These are phyloP conservation scores for Rhagonycha fulva DNA, from an alignment of 2,888 invertebrate genomes.

Conservation along the genomic window DNA sequence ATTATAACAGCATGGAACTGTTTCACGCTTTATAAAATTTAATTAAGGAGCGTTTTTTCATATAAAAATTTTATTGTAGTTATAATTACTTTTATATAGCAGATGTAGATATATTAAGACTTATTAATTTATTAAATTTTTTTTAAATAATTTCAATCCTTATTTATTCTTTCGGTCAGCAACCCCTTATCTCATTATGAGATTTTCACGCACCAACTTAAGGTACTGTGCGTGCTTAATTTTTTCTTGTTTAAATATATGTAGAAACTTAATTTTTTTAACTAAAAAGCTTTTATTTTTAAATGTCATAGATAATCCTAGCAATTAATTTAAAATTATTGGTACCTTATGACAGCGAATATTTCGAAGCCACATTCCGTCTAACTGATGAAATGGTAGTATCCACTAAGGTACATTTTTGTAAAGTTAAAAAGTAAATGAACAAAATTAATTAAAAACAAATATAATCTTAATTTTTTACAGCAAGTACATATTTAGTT, in stretches of 20 bases:
- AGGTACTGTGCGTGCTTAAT: neutral
- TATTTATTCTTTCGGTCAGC: neutral
- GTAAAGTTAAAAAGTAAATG: neutral
- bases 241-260: neutral
- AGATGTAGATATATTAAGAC: neutral
- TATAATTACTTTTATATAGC: neutral
- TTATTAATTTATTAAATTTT: neutral
- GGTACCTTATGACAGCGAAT: neutral
- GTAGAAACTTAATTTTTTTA: neutral
- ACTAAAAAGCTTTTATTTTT: neutral
- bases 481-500: neutral
- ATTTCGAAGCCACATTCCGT: neutral
- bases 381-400: neutral
- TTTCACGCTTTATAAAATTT: conserved; percentile 2
- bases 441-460: neutral
- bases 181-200: neutral
- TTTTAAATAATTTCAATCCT: neutral
- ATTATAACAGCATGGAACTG: neutral
- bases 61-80: neutral
- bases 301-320: neutral
- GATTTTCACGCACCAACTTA: neutral
- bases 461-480: neutral
- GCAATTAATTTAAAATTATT: neutral
- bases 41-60: neutral
- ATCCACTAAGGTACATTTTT: neutral